A percentile compares a stretch with the other conserved stretches of the same genome.
Evolutionary conservation across 2,797 vertebrate genomes (phyloP).

Genomic region (Silurus aristotelis): DNA sequence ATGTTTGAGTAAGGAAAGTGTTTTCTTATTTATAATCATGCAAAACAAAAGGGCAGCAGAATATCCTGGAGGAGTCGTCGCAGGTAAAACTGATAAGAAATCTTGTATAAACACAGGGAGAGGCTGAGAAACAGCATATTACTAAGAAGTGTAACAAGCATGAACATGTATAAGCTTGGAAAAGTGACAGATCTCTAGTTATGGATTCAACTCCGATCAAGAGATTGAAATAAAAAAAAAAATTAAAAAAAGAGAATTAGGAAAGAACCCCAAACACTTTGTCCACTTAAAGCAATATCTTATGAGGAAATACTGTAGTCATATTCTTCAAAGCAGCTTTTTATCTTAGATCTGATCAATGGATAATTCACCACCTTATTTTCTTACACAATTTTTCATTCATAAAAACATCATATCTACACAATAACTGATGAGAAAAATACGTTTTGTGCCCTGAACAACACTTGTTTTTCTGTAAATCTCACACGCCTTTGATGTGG

Average conservation of each 20-base stretch:
- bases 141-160: not conserved
- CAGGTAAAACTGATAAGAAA: conserved; percentile 29
- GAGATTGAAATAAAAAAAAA: not conserved
- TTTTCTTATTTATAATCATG: conserved; percentile 16
- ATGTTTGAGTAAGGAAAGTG: conserved; percentile 4
- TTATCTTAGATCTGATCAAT: not conserved
- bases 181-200: not conserved
- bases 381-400: not conserved
- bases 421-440: not conserved
- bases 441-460: not conserved
- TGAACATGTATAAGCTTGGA: no score
- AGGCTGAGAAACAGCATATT: conserved; percentile 6
- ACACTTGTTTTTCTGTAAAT: not conserved
- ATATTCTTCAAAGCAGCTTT: not conserved
- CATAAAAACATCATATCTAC: not conserved
- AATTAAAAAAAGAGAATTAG: not conserved
- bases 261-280: not conserved
- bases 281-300: no score
- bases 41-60: not conserved
- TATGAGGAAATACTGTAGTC: not conserved
- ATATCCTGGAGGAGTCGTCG: conserved; percentile 2
- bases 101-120: conserved; percentile 11
- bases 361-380: not conserved
- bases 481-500: not conserved
- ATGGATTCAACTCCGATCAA: not conserved